These are phyloP conservation scores for Apteryx owenii DNA, from an alignment of 2,113 vertebrate species.

Conservation along the genomic window DNA sequence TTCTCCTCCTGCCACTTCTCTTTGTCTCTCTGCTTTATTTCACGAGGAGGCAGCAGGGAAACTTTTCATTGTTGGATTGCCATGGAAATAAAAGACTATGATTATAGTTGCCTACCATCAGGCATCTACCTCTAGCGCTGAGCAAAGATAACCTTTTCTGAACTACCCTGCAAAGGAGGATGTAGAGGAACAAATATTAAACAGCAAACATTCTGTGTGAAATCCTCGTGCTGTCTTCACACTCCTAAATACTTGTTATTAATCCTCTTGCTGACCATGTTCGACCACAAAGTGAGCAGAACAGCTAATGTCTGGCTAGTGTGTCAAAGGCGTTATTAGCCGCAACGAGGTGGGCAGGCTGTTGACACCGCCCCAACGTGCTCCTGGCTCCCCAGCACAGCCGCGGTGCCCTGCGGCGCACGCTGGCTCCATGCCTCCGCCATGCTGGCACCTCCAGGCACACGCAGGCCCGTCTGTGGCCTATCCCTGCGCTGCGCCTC, in stretches of 20 bases:
- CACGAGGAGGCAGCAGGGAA: slow-evolving; percentile 21
- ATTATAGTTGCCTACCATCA: slow-evolving; percentile 24
- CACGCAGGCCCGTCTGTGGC: neutral
- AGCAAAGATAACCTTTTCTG: neutral
- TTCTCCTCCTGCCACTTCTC: slow-evolving; percentile 59
- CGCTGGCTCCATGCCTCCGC: neutral
- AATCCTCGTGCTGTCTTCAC: neutral
- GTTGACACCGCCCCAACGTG: rapidly evolving
- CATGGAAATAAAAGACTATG: slow-evolving; percentile 52
- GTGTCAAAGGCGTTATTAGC: neutral
- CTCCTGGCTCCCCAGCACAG: rapidly evolving
- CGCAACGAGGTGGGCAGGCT: neutral
- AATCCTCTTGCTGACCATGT: neutral
- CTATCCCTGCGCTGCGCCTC: rapidly evolving
- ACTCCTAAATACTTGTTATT: neutral
- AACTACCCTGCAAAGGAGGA: neutral
- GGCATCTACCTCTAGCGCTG: neutral
- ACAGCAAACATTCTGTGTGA: neutral
- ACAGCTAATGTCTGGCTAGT: neutral
- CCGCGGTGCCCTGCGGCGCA: rapidly evolving
- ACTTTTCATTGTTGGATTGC: slow-evolving; percentile 57
- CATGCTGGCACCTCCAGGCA: neutral
- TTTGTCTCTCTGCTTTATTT: slow-evolving; percentile 56
- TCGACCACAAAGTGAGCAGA: neutral
- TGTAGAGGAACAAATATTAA: neutral